Conservation (phyloP, 2,888 invertebrate species). For the Craniophora ligustri region DNA sequence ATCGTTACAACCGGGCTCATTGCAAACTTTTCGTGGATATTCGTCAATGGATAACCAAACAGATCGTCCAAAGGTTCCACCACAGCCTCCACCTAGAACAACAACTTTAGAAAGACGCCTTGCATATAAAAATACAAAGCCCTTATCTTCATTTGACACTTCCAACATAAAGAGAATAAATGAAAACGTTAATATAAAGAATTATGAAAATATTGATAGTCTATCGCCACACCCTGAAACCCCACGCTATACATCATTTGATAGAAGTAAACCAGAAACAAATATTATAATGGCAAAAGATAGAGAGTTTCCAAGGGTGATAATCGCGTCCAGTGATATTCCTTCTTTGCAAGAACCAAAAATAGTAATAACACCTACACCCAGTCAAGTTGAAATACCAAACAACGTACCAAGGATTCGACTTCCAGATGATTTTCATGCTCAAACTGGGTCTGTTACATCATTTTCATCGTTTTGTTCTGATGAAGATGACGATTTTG, state of each 20-base stretch:
- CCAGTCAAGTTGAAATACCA: constrained; percentile 73
- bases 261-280: constrained; percentile 59
- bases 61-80: constrained; percentile 86
- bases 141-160: constrained; percentile 76
- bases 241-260: constrained; percentile 65
- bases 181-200: constrained; percentile 59
- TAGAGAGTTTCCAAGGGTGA: constrained; percentile 82
- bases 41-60: constrained; percentile 68
- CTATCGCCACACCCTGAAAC: constrained; percentile 61
- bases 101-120: constrained; percentile 90
- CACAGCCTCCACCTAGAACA: constrained; percentile 93
- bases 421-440: constrained; percentile 83
- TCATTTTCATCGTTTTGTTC: constrained; percentile 80
- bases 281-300: constrained; percentile 58
- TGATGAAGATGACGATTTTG: constrained; percentile 75
- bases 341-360: constrained; percentile 87
- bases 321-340: constrained; percentile 84
- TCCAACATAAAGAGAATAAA: constrained; percentile 64
- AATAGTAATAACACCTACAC: constrained; percentile 89
- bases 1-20: constrained; percentile 89
- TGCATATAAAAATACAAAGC: constrained; percentile 79
- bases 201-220: constrained; percentile 79
- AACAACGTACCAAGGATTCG: constrained; percentile 85
- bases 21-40: constrained; percentile 78
- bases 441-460: constrained; percentile 71